phyloP scores from a whole-genome alignment of 2,888 invertebrate species.

The Tricholauxania praeusta region DNA sequence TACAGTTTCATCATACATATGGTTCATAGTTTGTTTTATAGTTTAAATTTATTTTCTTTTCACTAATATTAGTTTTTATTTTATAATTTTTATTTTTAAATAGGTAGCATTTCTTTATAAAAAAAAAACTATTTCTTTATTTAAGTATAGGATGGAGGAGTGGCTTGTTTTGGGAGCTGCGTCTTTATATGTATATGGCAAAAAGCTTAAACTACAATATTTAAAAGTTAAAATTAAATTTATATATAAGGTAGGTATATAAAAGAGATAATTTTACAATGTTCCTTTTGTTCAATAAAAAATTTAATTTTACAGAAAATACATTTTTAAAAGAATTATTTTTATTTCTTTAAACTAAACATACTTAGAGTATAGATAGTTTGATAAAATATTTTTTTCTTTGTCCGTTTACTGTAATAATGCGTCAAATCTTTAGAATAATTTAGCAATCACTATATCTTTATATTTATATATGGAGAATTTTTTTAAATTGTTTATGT shows the following conservation, averaged over 20 bases:
- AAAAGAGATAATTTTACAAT: slow-evolving; percentile 16
- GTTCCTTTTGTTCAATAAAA: slow-evolving; percentile 15
- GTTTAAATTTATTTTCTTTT: neutral
- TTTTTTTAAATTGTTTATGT: slow-evolving; percentile 4
- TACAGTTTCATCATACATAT: slow-evolving; percentile 13
- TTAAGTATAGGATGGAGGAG: slow-evolving; percentile 53
- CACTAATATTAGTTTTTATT: slow-evolving; percentile 1
- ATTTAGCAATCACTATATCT: slow-evolving; percentile 43
- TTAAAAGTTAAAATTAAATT: slow-evolving; percentile 16
- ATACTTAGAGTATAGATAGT: slow-evolving; percentile 29
- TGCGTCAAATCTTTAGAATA: slow-evolving; percentile 39
- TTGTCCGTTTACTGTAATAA: slow-evolving; percentile 42
- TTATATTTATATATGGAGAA: slow-evolving; percentile 14
- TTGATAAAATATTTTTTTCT: slow-evolving; percentile 19
- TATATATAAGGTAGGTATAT: slow-evolving; percentile 15
- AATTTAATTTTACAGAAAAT: slow-evolving; percentile 16
- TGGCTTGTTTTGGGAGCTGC: too few relatives aligned
- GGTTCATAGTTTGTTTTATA: slow-evolving; percentile 3
- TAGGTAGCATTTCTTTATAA: neutral
- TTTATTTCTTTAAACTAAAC: slow-evolving; percentile 13
- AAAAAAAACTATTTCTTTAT: slow-evolving; percentile 1
- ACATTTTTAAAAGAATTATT: neutral
- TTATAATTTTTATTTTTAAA: neutral
- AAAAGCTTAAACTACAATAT: slow-evolving; percentile 27
- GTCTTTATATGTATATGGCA: slow-evolving; percentile 23